Base-by-base conservation (phyloP, 2,888 invertebrate genomes). In the Oscheius sp. region DNA sequence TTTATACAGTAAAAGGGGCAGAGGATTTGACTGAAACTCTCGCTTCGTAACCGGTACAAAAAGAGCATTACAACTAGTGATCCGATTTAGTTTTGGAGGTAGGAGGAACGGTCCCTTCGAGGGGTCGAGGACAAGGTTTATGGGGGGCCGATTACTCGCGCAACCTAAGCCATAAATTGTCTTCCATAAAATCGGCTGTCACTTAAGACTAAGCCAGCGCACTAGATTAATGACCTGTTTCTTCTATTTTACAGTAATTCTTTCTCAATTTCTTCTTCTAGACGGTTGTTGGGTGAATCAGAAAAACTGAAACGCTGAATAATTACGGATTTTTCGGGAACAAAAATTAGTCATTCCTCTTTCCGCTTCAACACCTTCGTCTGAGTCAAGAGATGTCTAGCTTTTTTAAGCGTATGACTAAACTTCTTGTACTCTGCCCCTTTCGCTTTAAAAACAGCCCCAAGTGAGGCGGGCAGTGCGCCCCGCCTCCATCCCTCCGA, bases 11-110 rank as follows among this genome's bases (percentile, higher is more conserved):
- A 37, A 23, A 37, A 37, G 15, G 17, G 37, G 55, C 33, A 20
- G n/a, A 12, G 52, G 52, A 52, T 52, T 52, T n/a, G 25, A 29
- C 27, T 15, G n/a, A 25, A 23, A 52, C 29, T 52, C 52, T 25
- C 57, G 55, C 33, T 34, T 48, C 31, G 12, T 15, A 57, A 57
- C 57, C 57, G 57, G 57, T 57, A 25, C 37, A 57, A 57, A 57
- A 57, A 57, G 57, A 57, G 57, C 57, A 57, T 57, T 57, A 57
- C 37, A 37, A 57, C 57, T 27, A n/a, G 29, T 52, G 52, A 52
- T 52, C 52, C 27, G 52, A 52, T 48, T 48, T 12, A 3, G 15
- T 53, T 31, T 29, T 33, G 25, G 25, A 50, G n/a, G n/a, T n/a
- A 50, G 23, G 46, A 46, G 15, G 37, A 23, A 29, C 55, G 20